Base-by-base conservation (phyloP, 2,797 vertebrate genomes). In the Trachurus trachurus region DNA sequence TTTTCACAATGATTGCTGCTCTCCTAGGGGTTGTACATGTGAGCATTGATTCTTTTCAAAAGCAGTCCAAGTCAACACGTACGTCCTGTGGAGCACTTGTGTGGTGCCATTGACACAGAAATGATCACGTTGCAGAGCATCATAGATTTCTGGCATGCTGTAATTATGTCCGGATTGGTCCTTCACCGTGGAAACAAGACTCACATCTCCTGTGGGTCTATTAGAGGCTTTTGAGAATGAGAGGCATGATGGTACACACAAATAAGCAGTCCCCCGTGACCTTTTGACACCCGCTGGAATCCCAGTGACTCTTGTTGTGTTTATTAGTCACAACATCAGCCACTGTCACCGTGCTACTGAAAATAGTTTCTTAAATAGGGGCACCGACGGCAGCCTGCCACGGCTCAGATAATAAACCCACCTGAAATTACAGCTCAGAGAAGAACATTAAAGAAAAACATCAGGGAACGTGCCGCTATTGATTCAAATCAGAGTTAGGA, bases 331-430 rank as follows among this genome's bases (percentile, higher is more conserved):
- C 80, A 81, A 57, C 78, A 82, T 53, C 64, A 80, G 42, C 66
- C 68, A 15, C 57, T 31, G 77, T 85, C 87, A 74, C 85, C 84
- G 64, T 9, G 59, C 34, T 31, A 15, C 81, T 74, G 80, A 86
- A 91, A 91, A 89, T 76, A 86, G 85, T 74, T 87, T 90, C 85
- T 89, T 83, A 78, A 90, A 89, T 80, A 81, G 83, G 66, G 78
- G 71, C 78, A 66, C 74, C 64, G 70, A 52, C 54, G 59, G 66
- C 87, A 72, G 76, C 69, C 81, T 83, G 84, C 80, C 70, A 79
- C 71, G 54, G 37, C 77, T 81, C 71, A 42, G 75, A 76, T 80
- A 83, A 90, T 87, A 82, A 89, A 84, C 72, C 60, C 79, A 87
- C 78, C 85, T 90, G 84, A 88, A 88, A 87, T 88, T 83, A 85